phyloP scores from a whole-genome alignment of 2,888 invertebrate genomes.

The Schizaphis graminum region DNA sequence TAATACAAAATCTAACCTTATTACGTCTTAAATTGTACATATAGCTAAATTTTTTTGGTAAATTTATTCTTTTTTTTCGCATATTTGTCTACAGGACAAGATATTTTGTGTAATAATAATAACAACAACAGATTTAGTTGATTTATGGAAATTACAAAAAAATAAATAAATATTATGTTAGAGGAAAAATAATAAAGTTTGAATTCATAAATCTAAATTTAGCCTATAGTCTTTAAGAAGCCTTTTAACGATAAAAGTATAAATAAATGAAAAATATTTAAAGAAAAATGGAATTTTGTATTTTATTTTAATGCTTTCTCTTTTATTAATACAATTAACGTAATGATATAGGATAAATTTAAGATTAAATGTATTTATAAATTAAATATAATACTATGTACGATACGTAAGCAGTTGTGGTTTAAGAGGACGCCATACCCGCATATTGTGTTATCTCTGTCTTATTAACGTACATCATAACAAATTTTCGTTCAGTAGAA shows the following conservation, averaged over 20 bases:
- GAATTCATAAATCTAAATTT: slow-evolving; percentile 5
- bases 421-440: too few relatives aligned
- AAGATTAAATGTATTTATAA: neutral
- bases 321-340: neutral
- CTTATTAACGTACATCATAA: too few relatives aligned
- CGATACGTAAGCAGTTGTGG: neutral
- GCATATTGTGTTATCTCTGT: too few relatives aligned
- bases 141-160: slow-evolving; percentile 23
- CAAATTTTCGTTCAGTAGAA: too few relatives aligned
- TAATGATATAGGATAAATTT: neutral
- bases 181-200: slow-evolving; percentile 3
- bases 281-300: neutral
- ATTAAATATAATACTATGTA: neutral
- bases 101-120: neutral
- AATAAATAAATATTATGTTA: neutral
- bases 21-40: neutral
- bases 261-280: neutral
- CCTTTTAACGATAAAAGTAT: neutral
- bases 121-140: neutral
- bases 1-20: neutral
- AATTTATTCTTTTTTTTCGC: neutral
- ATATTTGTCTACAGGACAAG: neutral
- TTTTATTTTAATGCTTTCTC: neutral
- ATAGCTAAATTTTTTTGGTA: neutral
- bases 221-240: neutral